Evolutionary conservation across 2,113 vertebrate genomes (phyloP).

Genomic region (Microcebus murinus): DNA sequence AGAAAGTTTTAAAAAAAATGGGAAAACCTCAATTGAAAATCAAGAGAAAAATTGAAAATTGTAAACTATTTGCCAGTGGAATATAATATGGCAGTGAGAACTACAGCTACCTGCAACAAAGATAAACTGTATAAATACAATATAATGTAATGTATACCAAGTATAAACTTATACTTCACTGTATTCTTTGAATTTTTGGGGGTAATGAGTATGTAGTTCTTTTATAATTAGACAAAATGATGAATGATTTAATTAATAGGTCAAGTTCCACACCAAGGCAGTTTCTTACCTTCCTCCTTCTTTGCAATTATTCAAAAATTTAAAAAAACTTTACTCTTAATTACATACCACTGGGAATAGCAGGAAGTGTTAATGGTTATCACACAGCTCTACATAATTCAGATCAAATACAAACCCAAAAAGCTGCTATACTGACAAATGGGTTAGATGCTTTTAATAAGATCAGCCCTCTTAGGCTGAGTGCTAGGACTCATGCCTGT

Average conservation of each 20-base stretch:
- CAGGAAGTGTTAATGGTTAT: background rate
- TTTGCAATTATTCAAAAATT: background rate
- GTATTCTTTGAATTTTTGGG: background rate
- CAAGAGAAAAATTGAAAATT: background rate
- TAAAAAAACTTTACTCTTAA: background rate
- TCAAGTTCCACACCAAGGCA: background rate
- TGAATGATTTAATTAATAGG: background rate
- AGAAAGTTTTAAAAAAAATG: background rate
- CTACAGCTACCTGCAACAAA: background rate
- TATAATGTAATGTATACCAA: background rate
- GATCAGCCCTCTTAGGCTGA: background rate
- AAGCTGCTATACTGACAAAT: background rate
- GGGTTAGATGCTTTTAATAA: conserved; percentile 10
- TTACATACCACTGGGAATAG: background rate
- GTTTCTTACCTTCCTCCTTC: background rate
- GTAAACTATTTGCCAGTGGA: background rate
- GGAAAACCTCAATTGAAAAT: background rate
- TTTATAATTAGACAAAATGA: background rate
- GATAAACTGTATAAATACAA: background rate
- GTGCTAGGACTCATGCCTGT: background rate
- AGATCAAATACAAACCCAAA: conserved; percentile 2
- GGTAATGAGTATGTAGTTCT: background rate
- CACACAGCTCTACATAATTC: background rate
- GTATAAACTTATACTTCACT: background rate
- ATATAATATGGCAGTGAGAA: background rate